Conservation (phyloP, 1,140 invertebrate species). For the Muscidifurax raptorellus region DNA sequence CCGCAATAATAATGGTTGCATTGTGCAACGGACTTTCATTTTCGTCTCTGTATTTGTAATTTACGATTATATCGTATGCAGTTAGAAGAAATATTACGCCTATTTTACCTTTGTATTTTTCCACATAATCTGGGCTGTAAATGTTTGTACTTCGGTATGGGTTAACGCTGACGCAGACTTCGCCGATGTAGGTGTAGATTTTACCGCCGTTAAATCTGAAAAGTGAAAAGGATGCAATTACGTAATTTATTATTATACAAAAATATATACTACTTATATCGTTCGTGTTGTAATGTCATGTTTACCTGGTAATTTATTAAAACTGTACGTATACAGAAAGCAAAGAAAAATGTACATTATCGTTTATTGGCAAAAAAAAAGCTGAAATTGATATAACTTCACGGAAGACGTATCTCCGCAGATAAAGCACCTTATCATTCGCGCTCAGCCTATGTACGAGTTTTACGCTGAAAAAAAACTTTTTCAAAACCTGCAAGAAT, state of each 20-base stretch:
- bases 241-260: constrained; percentile 52
- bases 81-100: no score
- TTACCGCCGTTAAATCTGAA: constrained; percentile 90
- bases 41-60: neutral
- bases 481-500: no score
- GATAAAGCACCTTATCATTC: constrained; percentile 12
- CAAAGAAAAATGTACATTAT: neutral
- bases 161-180: constrained; percentile 94
- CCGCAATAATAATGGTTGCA: neutral
- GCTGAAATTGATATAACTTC: neutral
- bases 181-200: constrained; percentile 96
- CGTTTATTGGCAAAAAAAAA: neutral
- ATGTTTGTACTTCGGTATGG: constrained; percentile 91
- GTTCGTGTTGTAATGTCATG: no score
- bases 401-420: constrained; percentile 12
- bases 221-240: constrained; percentile 66
- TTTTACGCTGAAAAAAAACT: neutral
- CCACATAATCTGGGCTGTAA: constrained; percentile 87
- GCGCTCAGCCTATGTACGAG: neutral
- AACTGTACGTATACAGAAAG: constrained; percentile 24
- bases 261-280: no score
- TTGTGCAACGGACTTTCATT: constrained; percentile 16
- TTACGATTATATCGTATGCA: no score
- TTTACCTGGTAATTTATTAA: no score
- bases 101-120: constrained; percentile 87